Base-by-base conservation (phyloP, 2,113 vertebrate genomes). In the Dissostichus mawsoni region DNA sequence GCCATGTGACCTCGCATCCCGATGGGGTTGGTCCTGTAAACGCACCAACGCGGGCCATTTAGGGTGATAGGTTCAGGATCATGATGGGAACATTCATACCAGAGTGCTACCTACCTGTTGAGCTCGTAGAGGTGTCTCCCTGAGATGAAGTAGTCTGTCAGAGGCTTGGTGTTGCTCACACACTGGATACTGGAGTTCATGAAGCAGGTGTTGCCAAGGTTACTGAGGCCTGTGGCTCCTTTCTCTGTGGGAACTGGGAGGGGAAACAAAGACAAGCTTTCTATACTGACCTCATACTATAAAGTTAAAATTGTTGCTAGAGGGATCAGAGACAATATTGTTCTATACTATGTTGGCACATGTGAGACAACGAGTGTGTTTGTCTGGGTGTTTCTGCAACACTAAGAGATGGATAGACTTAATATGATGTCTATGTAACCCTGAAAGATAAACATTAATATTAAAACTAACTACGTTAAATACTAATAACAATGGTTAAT, bases 151-250 rank as follows among this genome's bases (percentile, higher is more conserved):
- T 99, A 99, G 50, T 96, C 96, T 0, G 98, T 98, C 61, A 99
- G 95, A 57, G 98, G 97, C 79, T 98, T 98, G 1, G 98, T 99
- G 88, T 99, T 99, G 93, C 98, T 99, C 89, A 99, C 98, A 84
- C 98, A 99, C 90, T 99, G 98, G 92, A 99, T 99, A 72, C 98
- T 99, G 66, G 98, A 99, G 92, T 99, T 99, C 98, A 99, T 99
- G 91, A 99, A 99, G 86, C 98, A 99, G 0, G 98, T 99, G 90
- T 99, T 99, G 45, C 98, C 98, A 75, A 99, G 94, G 86, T 99
- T 99, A 94, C 98, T 99, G 83, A 99, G 94, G 57, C 98, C 98
- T 3, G 98, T 99, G 48, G 98, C 98, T 69, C 98, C 98, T 66
- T 99, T 99, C 93, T 99, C 98, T 65, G 98, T 99, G 5, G 98